Evolutionary conservation across 1,140 invertebrate species (phyloP), one percentile per base, ranked within the genome.

Genomic region (Camponotus pennsylvanicus): DNA sequence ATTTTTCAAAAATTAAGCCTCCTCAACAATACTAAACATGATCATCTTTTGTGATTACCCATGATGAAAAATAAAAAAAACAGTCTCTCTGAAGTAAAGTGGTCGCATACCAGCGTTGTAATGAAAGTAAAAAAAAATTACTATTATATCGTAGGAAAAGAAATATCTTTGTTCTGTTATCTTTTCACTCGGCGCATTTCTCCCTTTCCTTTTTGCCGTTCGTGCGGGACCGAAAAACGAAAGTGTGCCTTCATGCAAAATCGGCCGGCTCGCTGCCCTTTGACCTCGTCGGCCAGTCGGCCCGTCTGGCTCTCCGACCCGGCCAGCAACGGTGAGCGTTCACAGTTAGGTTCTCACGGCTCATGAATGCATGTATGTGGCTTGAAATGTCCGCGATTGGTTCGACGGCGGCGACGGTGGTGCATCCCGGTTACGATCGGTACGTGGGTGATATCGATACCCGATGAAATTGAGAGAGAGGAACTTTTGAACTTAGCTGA

Each of bases 291-390:
- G 87, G 67, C 79, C 37, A 73, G 69, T 61, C 79, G 57, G 69
- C 78, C 86, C 85, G 91, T 92, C 92, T 93, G 91, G 91, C 89
- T 79, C 91, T 77, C 59, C 71, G 71, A 88, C 15, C 49, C 80
- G 85, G 86, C 89, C 91, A 91, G 88, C 92, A 91, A 93, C 91
- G 92, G 91, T 93, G 86, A 91, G 86, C 86, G 92, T 93, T 94
- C 91, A 93, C 92, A 93, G 93, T 93, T 93, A 93, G 92, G 92
- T 94, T 94, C 94, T 94, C 93, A 94, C 94, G 94, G 92, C 92
- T 93, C 90, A 90, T 91, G 90, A 92, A 93, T 91, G 92, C 90
- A 93, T 92, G 92, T 92, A 90, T 91, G 86, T 63, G 85, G 86
- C 37, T 79, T 82, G 86, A 88, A 90, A 89, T 64, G 85, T 55